phyloP scores from a whole-genome alignment of 1,140 invertebrate genomes.

The Steinernema khuongi region DNA sequence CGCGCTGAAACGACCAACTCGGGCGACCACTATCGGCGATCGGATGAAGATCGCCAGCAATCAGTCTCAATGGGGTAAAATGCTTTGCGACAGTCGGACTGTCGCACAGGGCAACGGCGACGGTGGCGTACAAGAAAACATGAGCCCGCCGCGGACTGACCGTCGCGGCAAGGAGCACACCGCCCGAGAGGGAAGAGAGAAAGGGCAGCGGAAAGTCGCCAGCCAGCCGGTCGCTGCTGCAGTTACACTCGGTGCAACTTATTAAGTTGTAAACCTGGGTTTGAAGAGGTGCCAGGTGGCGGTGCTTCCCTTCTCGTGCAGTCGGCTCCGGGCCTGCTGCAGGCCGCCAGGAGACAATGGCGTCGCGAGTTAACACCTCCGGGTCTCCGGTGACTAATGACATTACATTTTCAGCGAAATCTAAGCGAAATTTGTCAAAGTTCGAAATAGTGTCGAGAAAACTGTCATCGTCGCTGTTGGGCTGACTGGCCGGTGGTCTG shows the following conservation, averaged over 20 bases:
- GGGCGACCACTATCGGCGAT: neutral
- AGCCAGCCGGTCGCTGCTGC: neutral
- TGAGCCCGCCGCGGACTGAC: neutral
- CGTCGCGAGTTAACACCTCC: neutral
- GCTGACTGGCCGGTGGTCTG: too few species aligned
- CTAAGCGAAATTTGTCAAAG: constrained; percentile 4
- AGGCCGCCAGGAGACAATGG: too few species aligned
- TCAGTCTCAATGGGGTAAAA: constrained; percentile 3
- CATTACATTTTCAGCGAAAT: neutral
- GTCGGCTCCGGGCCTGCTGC: too few species aligned
- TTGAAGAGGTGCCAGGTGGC: constrained; percentile 16
- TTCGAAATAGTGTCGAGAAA: neutral
- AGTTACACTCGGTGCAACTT: constrained; percentile 7
- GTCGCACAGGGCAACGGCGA: neutral
- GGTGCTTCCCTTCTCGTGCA: too few species aligned
- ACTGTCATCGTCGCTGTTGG: too few species aligned
- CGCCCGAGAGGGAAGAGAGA: neutral
- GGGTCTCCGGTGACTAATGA: neutral
- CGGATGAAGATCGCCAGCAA: neutral
- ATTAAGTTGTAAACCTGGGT: constrained; percentile 10
- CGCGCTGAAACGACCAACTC: neutral
- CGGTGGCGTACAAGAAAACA: neutral
- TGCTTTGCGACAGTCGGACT: constrained; percentile 12
- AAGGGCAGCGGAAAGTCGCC: constrained; percentile 1
- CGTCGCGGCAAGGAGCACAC: neutral